A percentile compares a stretch with the other conserved stretches of the same genome.
Conservation (phyloP, 2,113 vertebrate species). For the Dryoscopus gambensis region DNA sequence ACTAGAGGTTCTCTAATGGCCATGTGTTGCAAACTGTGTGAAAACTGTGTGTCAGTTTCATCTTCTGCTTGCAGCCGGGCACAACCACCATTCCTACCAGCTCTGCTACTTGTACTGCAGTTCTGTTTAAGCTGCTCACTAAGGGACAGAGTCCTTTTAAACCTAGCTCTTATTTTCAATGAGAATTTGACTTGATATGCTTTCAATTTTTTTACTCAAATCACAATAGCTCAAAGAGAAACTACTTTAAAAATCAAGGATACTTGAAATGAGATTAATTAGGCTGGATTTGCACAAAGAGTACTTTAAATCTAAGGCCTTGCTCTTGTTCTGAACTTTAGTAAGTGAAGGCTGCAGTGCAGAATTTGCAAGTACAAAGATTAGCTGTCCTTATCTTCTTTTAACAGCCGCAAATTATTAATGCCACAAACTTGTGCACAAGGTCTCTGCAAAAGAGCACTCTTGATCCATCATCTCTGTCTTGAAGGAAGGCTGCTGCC, state of each 20-base stretch:
- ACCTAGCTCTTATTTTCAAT: neutral
- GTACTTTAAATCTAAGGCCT: neutral
- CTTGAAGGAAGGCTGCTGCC: neutral
- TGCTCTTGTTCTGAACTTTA: neutral
- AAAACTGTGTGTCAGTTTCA: neutral
- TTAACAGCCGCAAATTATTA: neutral
- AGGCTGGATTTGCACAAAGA: neutral
- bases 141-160: neutral
- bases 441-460: neutral
- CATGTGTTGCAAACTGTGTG: neutral
- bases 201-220: neutral
- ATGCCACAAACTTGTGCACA: neutral
- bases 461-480: neutral
- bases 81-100: neutral
- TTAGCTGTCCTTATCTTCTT: neutral
- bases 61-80: neutral
- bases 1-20: neutral
- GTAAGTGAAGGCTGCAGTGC: neutral
- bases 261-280: neutral
- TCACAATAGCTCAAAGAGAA: neutral
- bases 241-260: neutral
- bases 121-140: neutral
- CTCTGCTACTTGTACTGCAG: neutral
- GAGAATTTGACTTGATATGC: neutral
- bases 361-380: neutral